These are phyloP conservation scores for Pentamera pediparva DNA, from an alignment of 53 echinoderm and acorn worm genomes.

Conservation along the genomic window DNA sequence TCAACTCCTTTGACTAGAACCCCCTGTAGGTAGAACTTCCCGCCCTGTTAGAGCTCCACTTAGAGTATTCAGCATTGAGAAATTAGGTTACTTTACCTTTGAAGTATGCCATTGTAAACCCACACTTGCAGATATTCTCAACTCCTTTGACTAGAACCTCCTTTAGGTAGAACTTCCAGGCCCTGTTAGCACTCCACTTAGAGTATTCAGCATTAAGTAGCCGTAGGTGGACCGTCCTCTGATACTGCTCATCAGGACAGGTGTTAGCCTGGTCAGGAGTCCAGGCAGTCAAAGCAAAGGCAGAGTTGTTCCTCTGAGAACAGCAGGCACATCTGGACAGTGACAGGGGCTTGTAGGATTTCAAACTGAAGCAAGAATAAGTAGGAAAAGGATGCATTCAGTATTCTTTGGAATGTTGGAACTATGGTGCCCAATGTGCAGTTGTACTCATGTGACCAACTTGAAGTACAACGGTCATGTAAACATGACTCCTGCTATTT, in stretches of 20 bases:
- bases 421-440: no score
- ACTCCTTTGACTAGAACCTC: slow-evolving; percentile 52
- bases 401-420: no score
- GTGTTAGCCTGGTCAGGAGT: slow-evolving; percentile 47
- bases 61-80: slow-evolving; percentile 55
- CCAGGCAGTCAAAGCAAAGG: slow-evolving; percentile 42
- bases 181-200: slow-evolving; percentile 40
- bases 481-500: no score
- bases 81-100: background rate
- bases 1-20: slow-evolving; percentile 54
- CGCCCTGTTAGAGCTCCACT: slow-evolving; percentile 43
- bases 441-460: no score
- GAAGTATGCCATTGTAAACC: slow-evolving; percentile 35
- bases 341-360: background rate
- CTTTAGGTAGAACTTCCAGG: slow-evolving; percentile 34
- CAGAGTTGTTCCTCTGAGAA: slow-evolving; percentile 23
- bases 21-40: slow-evolving; percentile 34
- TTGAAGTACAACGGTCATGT: no score
- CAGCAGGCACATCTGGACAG: slow-evolving; percentile 67
- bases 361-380: background rate
- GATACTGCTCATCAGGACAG: slow-evolving; percentile 46
- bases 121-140: slow-evolving; percentile 66
- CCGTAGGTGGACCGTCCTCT: slow-evolving; percentile 56
- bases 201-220: slow-evolving; percentile 61
- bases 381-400: background rate